A percentile compares a stretch with the other conserved stretches of the same genome.
phyloP scores from a whole-genome alignment of 2,888 invertebrate genomes.

The Ichneumoninae sp. region DNA sequence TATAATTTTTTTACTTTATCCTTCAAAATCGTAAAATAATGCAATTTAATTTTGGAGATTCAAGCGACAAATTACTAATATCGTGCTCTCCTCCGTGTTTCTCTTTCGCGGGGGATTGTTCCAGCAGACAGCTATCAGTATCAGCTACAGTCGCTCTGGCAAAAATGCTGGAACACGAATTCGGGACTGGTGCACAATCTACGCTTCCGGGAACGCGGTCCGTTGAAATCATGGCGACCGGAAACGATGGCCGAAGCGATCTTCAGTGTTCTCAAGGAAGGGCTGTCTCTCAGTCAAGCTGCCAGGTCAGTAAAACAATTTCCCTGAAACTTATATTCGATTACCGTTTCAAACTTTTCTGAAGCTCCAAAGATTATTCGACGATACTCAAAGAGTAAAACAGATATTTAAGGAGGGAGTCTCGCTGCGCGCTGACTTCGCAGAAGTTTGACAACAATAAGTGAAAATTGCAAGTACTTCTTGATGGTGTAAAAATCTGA shows the following conservation, averaged over 20 bases:
- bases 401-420: neutral
- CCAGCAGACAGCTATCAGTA: slow-evolving; percentile 97
- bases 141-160: slow-evolving; percentile 97
- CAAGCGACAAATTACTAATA: slow-evolving; percentile 67
- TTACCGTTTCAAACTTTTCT: neutral
- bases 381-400: neutral
- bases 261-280: slow-evolving; percentile 96
- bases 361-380: neutral
- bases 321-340: slow-evolving; percentile 4
- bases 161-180: slow-evolving; percentile 97
- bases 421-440: no score
- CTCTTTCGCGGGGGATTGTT: slow-evolving; percentile 77
- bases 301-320: slow-evolving; percentile 85
- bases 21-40: slow-evolving; percentile 7
- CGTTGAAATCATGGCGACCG: slow-evolving; percentile 96
- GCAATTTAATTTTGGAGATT: slow-evolving; percentile 27
- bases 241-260: slow-evolving; percentile 98
- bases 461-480: no score
- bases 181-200: slow-evolving; percentile 96
- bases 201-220: slow-evolving; percentile 96
- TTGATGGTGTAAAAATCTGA: no score
- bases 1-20: slow-evolving; percentile 55
- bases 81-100: slow-evolving; percentile 73
- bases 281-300: slow-evolving; percentile 94
- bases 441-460: no score